These are phyloP conservation scores for Agriotes lineatus DNA, from an alignment of 2,888 invertebrate genomes.

Conservation along the genomic window DNA sequence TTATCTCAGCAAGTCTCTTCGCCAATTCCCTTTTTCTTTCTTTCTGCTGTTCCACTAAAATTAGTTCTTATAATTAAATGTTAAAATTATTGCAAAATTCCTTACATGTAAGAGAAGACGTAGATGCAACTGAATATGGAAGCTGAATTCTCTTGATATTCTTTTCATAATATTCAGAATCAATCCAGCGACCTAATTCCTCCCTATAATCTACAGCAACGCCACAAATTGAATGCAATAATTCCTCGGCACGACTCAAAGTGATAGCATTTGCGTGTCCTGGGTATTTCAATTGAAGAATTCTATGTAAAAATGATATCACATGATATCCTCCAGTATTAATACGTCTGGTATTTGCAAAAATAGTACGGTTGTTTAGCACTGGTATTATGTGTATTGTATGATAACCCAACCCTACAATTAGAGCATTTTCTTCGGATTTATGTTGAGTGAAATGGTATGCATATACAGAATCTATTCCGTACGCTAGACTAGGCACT, in stretches of 20 bases:
- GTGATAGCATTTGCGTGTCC: constrained; percentile 91
- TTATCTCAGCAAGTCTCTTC: constrained; percentile 86
- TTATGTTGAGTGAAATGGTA: constrained; percentile 72
- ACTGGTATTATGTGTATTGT: constrained; percentile 91
- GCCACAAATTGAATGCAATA: constrained; percentile 84
- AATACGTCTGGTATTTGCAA: constrained; percentile 81
- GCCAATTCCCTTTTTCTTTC: constrained; percentile 90
- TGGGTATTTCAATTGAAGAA: constrained; percentile 93
- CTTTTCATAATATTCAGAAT: constrained; percentile 83
- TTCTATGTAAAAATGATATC: constrained; percentile 84
- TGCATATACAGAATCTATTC: constrained; percentile 87
- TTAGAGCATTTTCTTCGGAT: constrained; percentile 74
- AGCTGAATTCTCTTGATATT: constrained; percentile 89
- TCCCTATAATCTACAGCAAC: constrained; percentile 84
- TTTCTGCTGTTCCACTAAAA: constrained; percentile 81
- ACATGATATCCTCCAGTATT: constrained; percentile 92
- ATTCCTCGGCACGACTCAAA: constrained; percentile 87
- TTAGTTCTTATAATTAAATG: neutral
- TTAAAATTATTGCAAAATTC: constrained; percentile 14
- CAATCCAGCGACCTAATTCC: constrained; percentile 85
- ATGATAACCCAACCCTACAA: constrained; percentile 89
- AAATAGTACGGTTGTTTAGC: constrained; percentile 77
- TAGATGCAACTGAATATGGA: constrained; percentile 78
- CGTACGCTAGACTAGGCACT: constrained; percentile 87
- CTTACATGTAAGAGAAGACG: constrained; percentile 74